These are phyloP conservation scores for Heliconius eleuchia DNA, from an alignment of 1,140 invertebrate genomes.

Conservation along the genomic window DNA sequence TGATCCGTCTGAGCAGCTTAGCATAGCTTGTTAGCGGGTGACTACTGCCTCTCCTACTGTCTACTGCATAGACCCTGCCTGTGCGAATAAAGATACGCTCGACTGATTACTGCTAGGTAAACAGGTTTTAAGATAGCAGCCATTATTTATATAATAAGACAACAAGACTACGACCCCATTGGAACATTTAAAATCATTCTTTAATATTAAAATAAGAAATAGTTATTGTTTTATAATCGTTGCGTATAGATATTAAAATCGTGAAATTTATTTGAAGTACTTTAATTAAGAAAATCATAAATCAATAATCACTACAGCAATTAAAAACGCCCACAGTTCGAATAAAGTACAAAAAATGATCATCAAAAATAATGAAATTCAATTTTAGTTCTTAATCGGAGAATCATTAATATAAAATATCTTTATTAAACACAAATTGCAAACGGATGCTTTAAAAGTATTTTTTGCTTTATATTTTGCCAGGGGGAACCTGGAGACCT, in stretches of 20 bases:
- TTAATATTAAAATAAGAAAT: background rate
- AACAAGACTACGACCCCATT: constrained; percentile 17
- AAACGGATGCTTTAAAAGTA: background rate
- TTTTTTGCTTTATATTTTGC: background rate
- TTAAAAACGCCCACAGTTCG: constrained; percentile 51
- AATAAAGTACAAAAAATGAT: constrained; percentile 42
- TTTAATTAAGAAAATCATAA: constrained; percentile 48
- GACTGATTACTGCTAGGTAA: constrained; percentile 55
- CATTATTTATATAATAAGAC: constrained; percentile 52
- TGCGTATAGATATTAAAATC: background rate
- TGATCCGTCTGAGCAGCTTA: constrained; percentile 42
- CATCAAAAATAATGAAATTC: constrained; percentile 48
- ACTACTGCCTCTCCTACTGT: constrained; percentile 32
- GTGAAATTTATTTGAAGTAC: background rate
- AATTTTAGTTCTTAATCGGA: constrained; percentile 34
- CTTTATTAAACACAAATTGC: constrained; percentile 15
- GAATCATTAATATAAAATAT: constrained; percentile 32
- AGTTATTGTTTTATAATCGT: constrained; percentile 12
- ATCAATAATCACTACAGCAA: constrained; percentile 59
- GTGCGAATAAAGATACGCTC: constrained; percentile 43
- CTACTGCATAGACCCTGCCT: constrained; percentile 32
- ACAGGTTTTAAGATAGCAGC: constrained; percentile 51
- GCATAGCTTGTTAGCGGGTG: constrained; percentile 40
- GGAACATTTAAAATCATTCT: background rate
- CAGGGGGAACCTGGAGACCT: too few relatives aligned